phyloP scores from a whole-genome alignment of 1,140 invertebrate species.

The Drosophila tropicalis region DNA sequence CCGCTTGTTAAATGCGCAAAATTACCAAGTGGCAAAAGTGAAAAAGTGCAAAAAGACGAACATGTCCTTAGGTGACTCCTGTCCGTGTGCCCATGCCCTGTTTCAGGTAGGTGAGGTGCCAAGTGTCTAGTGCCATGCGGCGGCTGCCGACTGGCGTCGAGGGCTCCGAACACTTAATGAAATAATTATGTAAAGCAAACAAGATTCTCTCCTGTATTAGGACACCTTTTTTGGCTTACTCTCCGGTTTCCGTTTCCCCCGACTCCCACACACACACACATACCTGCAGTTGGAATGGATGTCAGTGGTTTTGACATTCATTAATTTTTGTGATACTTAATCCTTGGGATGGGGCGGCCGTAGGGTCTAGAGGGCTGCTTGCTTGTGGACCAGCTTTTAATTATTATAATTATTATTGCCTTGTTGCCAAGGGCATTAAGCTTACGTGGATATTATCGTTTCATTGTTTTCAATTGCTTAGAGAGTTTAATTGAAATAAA shows the following conservation, averaged over 20 bases:
- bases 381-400: constrained; percentile 4
- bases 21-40: constrained; percentile 73
- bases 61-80: constrained; percentile 23
- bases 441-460: constrained; percentile 10
- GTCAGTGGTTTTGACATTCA: constrained; percentile 65
- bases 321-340: constrained; percentile 53
- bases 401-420: constrained; percentile 15
- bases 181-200: constrained; percentile 77
- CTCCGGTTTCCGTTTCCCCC: neutral
- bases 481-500: constrained; percentile 7
- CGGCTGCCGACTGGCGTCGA: constrained; percentile 30
- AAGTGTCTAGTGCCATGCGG: constrained; percentile 4
- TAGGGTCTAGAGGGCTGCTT: neutral
- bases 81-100: neutral
- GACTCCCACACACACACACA: constrained; percentile 18
- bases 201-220: constrained; percentile 42
- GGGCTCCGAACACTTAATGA: constrained; percentile 64
- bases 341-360: neutral
- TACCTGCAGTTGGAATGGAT: neutral
- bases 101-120: neutral
- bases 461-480: constrained; percentile 13
- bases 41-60: constrained; percentile 48
- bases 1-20: constrained; percentile 63
- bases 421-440: constrained; percentile 12
- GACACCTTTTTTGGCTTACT: constrained; percentile 51